Evolutionary conservation across 2,113 vertebrate species (phyloP), one percentile per base, ranked within the genome.

Genomic region (Pristiophorus japonicus): DNA sequence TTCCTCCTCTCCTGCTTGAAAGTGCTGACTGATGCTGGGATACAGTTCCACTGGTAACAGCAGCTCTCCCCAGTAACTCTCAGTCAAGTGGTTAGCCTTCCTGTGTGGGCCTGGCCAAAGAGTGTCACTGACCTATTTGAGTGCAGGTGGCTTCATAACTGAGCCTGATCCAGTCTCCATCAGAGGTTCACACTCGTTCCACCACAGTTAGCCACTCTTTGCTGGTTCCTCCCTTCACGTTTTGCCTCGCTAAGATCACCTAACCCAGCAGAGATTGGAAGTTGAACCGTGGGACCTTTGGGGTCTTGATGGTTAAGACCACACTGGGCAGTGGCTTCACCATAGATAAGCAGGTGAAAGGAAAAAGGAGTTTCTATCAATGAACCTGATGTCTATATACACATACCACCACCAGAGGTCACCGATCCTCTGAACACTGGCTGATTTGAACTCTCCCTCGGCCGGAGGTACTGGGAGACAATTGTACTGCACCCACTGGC

Each of bases 51-150:
- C 30, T 59, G 30, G 51, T 0, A 47, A 11, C 38, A 16, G 30
- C 75, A 34, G 38, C n/a, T 1, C 0, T 0, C n/a, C 66, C 95
- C 38, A 12, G 24, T 88, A 88, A 11, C 47, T 4, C 47, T 30
- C 85, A 88, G 6, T 22, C 24, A 12, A 45, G 18, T 87, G 84
- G 45, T 1, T 42, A 18, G 2, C 38, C 75, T 38, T 38, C 18
- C 18, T 18, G 75, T 42, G 75, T 42, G 14, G 12, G 75, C 4
- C 38, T 38, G 14, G n/a, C 24, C n/a, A n/a, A n/a, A n/a, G n/a
- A n/a, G n/a, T n/a, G n/a, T n/a, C n/a, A n/a, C n/a, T n/a, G n/a
- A n/a, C n/a, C 38, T 22, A 16, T 6, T 3, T n/a, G 73, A 78
- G 34, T 38, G 73, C 59, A 59, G 59, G 10, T 59, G 59, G 59